Percentiles rank a stretch among this genome's conserved stretches.
These are phyloP conservation scores for Drosophila barbarae DNA, from an alignment of 2,888 invertebrate species.

Conservation along the genomic window DNA sequence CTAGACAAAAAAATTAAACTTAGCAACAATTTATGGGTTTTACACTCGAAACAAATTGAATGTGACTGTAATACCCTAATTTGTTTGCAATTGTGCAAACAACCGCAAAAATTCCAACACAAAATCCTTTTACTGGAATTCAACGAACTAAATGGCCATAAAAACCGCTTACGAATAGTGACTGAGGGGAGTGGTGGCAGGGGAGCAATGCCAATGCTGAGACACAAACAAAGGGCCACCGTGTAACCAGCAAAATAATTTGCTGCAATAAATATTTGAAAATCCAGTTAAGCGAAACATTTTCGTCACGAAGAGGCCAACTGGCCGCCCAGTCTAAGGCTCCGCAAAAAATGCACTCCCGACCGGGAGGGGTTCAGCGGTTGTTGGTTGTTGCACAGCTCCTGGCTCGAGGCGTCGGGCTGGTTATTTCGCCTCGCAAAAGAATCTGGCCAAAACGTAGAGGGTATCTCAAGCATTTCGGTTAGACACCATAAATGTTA, in stretches of 20 bases:
- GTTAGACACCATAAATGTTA: background rate
- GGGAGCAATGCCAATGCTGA: conserved; percentile 26
- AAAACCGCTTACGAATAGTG: conserved; percentile 48
- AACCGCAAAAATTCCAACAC: conserved; percentile 31
- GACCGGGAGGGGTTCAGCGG: background rate
- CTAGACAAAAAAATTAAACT: conserved; percentile 13
- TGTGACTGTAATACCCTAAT: conserved; percentile 43
- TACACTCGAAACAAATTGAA: conserved; percentile 32
- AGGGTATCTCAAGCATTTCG: conserved; percentile 4
- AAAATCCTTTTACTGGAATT: conserved; percentile 50
- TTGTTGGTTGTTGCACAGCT: conserved; percentile 1
- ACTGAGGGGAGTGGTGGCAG: background rate
- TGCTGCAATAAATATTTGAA: conserved; percentile 75
- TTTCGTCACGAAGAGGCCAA: conserved; percentile 69
- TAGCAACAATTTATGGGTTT: conserved; percentile 22
- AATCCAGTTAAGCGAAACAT: conserved; percentile 75
- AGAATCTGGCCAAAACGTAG: conserved; percentile 3
- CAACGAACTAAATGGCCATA: conserved; percentile 65
- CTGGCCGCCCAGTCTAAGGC: conserved; percentile 45
- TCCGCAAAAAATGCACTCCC: conserved; percentile 37
- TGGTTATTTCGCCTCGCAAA: conserved; percentile 1
- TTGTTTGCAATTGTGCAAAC: conserved; percentile 50
- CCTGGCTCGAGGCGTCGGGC: conserved; percentile 1
- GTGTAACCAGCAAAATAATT: conserved; percentile 68
- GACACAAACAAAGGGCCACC: conserved; percentile 45